Evolutionary conservation across 2,797 vertebrate species (phyloP), one percentile per base, ranked within the genome.

Genomic region (Melanitta fusca): DNA sequence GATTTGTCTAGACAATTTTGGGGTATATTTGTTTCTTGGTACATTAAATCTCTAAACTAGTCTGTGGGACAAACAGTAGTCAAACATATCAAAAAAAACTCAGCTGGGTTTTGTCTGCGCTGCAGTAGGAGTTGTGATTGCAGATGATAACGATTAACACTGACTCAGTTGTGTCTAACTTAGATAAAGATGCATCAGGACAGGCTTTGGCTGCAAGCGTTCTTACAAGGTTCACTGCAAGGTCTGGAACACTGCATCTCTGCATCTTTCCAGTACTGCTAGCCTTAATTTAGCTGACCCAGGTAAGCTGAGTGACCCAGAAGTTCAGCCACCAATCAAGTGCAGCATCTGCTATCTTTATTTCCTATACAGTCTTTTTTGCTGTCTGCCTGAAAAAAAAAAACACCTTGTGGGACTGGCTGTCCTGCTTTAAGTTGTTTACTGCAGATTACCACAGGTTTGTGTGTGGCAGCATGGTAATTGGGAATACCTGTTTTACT

Each of bases 141-240:
- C 68, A 89, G 80, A 69, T 38, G 22, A 80, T 43, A 39, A 20
- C 56, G 62, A 90, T 71, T 82, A 75, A 57, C 90, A 73, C 53
- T 68, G 84, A 19, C 56, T 58, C 60, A 20, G 80, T 91, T 93
- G 39, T 93, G 89, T 94, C 90, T 95, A 91, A 64, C 34, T 22
- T 41, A 24, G 69, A 92, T 73, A 88, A 79, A 79, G 64, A 53
- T 32, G 3, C n/a, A 75, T 60, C 62, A 2, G 1, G n/a, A 70
- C 60, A 96, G 80, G 65, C 80, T 72, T 58, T 11, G 25, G 7
- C 58, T 87, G 43, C 27, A 49, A 49, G 45, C 64, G 85, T 56
- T 36, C 68, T 91, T 49, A 15, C 68, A 81, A 83, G 45, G n/a
- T 47, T 88, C 80, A 73, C 38, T 24, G n/a, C 66, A 85, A 73